phyloP scores from a whole-genome alignment of 92 coral and sea anemone genomes.

The Porites divaricata region DNA sequence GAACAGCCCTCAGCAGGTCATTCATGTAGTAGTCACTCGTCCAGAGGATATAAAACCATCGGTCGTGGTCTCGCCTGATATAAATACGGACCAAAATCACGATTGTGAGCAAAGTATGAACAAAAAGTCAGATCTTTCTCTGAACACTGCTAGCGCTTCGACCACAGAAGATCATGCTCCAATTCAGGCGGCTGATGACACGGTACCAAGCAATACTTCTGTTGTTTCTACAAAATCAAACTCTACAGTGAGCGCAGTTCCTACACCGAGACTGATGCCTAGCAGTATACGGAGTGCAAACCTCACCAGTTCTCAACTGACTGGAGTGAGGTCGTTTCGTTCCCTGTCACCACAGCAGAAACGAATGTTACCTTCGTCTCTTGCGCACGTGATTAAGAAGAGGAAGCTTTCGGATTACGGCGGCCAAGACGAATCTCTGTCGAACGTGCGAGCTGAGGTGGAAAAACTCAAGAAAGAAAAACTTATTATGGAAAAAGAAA shows the following conservation, averaged over 20 bases:
- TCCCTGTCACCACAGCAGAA: conserved; percentile 41
- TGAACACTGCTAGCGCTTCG: neutral
- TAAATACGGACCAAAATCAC: neutral
- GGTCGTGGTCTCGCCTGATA: neutral
- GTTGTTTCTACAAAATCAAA: neutral
- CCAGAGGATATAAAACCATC: conserved; percentile 19
- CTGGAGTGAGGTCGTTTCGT: conserved; percentile 31
- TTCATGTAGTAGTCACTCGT: conserved; percentile 14
- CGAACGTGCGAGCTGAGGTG: conserved; percentile 52
- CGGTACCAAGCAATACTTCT: neutral
- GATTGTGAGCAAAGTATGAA: neutral
- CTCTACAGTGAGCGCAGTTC: conserved; percentile 10
- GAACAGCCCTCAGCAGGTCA: conserved; percentile 10
- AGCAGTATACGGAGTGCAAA: neutral
- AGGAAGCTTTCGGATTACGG: conserved; percentile 32
- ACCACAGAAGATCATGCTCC: conserved; percentile 4
- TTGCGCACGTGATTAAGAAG: conserved; percentile 58
- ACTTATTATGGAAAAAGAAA: conserved; percentile 68
- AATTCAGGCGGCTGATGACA: neutral
- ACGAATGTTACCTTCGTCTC: conserved; percentile 42
- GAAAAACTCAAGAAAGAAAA: conserved; percentile 67
- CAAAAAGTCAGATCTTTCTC: conserved; percentile 5
- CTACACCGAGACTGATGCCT: conserved; percentile 5
- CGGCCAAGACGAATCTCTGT: conserved; percentile 15
- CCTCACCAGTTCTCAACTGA: conserved; percentile 23